phyloP scores from a whole-genome alignment of 2,888 invertebrate species.

The Nomada fabriciana region DNA sequence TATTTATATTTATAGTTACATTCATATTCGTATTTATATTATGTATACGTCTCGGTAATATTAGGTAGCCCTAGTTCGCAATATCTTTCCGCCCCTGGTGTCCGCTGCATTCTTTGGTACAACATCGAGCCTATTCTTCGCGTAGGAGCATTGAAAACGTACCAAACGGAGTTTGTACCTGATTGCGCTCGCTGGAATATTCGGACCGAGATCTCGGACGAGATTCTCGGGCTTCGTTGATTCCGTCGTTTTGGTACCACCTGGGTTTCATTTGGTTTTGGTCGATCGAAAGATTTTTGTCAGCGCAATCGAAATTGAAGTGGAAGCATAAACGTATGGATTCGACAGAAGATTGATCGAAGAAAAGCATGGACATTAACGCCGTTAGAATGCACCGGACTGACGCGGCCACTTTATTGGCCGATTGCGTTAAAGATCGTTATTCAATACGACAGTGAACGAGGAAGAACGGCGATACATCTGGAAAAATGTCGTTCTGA shows the following conservation, averaged over 20 bases:
- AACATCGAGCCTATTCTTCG: neutral
- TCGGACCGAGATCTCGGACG: neutral
- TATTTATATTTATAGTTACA: constrained; percentile 35
- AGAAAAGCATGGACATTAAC: constrained; percentile 20
- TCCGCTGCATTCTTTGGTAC: constrained; percentile 27
- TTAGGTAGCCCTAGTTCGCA: constrained; percentile 63
- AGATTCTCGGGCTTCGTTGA: neutral
- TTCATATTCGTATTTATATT: constrained; percentile 35
- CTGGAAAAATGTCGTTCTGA: constrained; percentile 50
- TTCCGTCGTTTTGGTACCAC: neutral
- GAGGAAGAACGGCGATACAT: constrained; percentile 39
- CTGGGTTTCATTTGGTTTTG: neutral
- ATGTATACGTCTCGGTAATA: constrained; percentile 69
- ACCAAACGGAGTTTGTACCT: neutral
- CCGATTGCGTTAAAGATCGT: constrained; percentile 47
- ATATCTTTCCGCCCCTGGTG: constrained; percentile 44
- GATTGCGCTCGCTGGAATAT: neutral
- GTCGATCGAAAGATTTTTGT: neutral
- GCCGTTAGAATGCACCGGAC: constrained; percentile 34
- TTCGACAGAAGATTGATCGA: neutral
- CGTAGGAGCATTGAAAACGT: neutral
- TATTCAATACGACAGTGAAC: constrained; percentile 55
- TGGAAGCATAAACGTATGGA: neutral
- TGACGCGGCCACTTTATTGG: constrained; percentile 5
- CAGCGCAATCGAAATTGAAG: neutral